Evolutionary conservation across 2,888 invertebrate genomes (phyloP).

Genomic region (Dastarcus helophoroides): DNA sequence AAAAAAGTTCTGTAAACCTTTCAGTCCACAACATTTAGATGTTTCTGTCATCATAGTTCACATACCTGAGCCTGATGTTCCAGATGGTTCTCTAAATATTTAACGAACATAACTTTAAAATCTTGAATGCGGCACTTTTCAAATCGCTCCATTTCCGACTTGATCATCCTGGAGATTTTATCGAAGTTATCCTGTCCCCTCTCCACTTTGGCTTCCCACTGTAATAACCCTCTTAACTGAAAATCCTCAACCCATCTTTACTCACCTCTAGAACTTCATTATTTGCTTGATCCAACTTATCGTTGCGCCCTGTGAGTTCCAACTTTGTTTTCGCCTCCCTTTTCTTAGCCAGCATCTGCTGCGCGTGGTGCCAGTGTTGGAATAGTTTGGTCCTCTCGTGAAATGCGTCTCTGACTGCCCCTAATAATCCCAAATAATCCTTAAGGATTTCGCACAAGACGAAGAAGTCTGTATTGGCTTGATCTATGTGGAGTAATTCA

Average conservation of each 20-base stretch:
- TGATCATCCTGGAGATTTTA: constrained; percentile 85
- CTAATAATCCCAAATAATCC: constrained; percentile 86
- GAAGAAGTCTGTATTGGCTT: constrained; percentile 90
- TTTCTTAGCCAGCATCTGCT: constrained; percentile 86
- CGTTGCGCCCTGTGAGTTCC: constrained; percentile 79
- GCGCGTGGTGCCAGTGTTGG: constrained; percentile 96
- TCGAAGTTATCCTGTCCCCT: constrained; percentile 94
- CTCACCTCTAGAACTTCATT: constrained; percentile 85
- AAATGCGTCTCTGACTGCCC: constrained; percentile 74
- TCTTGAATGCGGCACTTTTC: constrained; percentile 80
- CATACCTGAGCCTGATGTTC: constrained; percentile 86
- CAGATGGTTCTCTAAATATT: constrained; percentile 88
- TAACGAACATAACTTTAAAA: constrained; percentile 79
- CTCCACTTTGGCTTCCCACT: constrained; percentile 97
- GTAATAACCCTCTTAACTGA: constrained; percentile 16
- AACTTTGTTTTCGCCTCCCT: constrained; percentile 88
- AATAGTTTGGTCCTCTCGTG: constrained; percentile 74
- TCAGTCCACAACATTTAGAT: constrained; percentile 1
- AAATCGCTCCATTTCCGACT: constrained; percentile 87
- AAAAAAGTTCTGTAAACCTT: constrained; percentile 5
- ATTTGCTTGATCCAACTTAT: constrained; percentile 78
- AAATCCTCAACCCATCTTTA: constrained; percentile 2
- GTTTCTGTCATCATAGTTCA: no score
- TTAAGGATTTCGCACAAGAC: constrained; percentile 89
- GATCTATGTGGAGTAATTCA: constrained; percentile 78